Evolutionary conservation across 2,888 invertebrate genomes (phyloP).

Genomic region (Drosophila atripex): DNA sequence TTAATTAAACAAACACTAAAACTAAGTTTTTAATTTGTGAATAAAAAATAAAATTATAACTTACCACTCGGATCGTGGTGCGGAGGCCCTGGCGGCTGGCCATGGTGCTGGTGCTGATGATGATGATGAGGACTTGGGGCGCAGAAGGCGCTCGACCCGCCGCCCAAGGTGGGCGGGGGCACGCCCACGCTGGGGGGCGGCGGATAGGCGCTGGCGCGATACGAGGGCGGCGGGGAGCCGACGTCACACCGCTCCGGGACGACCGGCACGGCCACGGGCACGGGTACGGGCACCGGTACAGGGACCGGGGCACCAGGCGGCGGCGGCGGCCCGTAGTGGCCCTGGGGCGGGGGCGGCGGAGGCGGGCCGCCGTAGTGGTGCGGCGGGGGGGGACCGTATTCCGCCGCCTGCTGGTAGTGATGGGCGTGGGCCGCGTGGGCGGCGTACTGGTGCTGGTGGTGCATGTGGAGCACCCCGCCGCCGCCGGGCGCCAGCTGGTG

Average conservation of each 20-base stretch:
- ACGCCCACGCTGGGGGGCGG: slow-evolving; percentile 52
- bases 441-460: slow-evolving; percentile 79
- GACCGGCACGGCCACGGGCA: slow-evolving; percentile 40
- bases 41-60: slow-evolving; percentile 33
- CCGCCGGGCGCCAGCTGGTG: slow-evolving; percentile 80
- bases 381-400: slow-evolving; percentile 69
- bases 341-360: slow-evolving; percentile 57
- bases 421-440: slow-evolving; percentile 72
- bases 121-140: slow-evolving; percentile 82
- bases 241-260: slow-evolving; percentile 74
- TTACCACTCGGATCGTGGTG: slow-evolving; percentile 81
- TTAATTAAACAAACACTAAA: background rate
- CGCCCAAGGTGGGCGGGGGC: slow-evolving; percentile 76
- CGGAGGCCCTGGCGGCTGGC: slow-evolving; percentile 46
- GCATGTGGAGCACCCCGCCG: slow-evolving; percentile 64
- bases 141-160: slow-evolving; percentile 83
- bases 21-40: too few relatives aligned
- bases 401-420: slow-evolving; percentile 75
- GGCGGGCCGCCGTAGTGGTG: slow-evolving; percentile 66
- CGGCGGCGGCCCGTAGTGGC: slow-evolving; percentile 36
- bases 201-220: slow-evolving; percentile 74
- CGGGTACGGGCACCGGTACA: slow-evolving; percentile 17
- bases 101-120: slow-evolving; percentile 72
- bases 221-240: slow-evolving; percentile 79
- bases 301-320: slow-evolving; percentile 50